Percentiles rank a stretch among this genome's conserved stretches.
Evolutionary conservation across 2,888 invertebrate species (phyloP).

Genomic region (Blastobasis lacticolella): DNA sequence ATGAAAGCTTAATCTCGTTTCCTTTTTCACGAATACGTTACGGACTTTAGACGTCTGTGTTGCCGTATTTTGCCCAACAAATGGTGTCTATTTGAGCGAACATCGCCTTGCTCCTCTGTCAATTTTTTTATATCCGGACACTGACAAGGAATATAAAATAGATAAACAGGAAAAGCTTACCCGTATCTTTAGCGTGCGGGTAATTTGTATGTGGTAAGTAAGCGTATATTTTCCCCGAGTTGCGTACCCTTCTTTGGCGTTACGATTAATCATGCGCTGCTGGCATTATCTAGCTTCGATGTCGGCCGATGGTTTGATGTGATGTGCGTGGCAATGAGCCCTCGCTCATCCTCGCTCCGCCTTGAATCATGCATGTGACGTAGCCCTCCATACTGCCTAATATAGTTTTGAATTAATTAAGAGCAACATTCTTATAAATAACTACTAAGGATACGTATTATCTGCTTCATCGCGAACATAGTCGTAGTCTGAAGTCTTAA

Average conservation of each 20-base stretch:
- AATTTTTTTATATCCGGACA: not conserved
- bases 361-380: too few species aligned
- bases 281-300: constrained; percentile 40
- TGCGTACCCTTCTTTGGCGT: constrained; percentile 29
- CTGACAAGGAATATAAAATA: constrained; percentile 4
- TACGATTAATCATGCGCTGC: constrained; percentile 56
- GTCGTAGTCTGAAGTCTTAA: too few species aligned
- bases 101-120: not conserved
- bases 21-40: not conserved
- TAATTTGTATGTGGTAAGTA: constrained; percentile 48
- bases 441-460: too few species aligned
- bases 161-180: constrained; percentile 22
- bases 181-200: constrained; percentile 29
- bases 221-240: constrained; percentile 33
- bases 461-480: too few species aligned
- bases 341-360: constrained; percentile 8
- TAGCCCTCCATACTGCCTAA: too few species aligned
- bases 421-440: too few species aligned
- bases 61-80: not conserved
- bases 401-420: too few species aligned
- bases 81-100: not conserved
- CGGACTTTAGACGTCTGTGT: not conserved
- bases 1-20: not conserved
- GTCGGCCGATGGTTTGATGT: constrained; percentile 20
- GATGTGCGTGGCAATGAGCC: constrained; percentile 27